phyloP scores from a whole-genome alignment of 1,140 invertebrate species.

The Macrostomum lignano region DNA sequence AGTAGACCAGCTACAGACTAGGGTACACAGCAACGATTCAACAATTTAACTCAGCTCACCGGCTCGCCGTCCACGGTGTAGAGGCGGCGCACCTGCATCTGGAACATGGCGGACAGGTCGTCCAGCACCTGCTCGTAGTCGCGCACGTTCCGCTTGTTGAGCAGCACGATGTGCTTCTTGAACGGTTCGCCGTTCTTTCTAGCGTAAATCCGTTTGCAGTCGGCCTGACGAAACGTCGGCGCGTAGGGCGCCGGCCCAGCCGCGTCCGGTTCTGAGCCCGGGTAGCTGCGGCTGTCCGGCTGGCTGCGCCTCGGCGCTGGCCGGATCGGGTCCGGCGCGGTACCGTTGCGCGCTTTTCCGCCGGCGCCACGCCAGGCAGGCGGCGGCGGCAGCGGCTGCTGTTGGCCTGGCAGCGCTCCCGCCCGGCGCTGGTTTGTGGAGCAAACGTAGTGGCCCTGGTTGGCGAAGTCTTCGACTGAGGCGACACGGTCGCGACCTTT shows the following conservation, averaged over 20 bases:
- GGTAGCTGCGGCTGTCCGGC: slow-evolving; percentile 6
- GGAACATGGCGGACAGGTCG: slow-evolving; percentile 17
- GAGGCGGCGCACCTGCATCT: slow-evolving; percentile 12
- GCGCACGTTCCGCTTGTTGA: slow-evolving; percentile 18
- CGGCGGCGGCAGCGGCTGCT: slow-evolving; percentile 17
- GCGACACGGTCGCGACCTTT: slow-evolving; percentile 12
- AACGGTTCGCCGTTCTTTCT: slow-evolving; percentile 16
- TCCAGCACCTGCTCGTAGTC: slow-evolving; percentile 20
- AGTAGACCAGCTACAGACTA: slow-evolving; percentile 1
- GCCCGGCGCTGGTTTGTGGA: slow-evolving; percentile 14
- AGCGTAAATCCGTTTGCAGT: slow-evolving; percentile 10
- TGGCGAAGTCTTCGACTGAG: slow-evolving; percentile 12
- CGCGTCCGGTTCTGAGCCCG: slow-evolving; percentile 7
- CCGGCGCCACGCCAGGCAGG: slow-evolving; percentile 13
- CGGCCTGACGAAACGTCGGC: not conserved
- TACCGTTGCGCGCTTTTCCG: slow-evolving; percentile 19
- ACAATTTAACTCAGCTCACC: slow-evolving; percentile 11
- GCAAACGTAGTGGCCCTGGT: slow-evolving; percentile 18
- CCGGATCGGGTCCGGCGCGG: not conserved
- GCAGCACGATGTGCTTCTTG: slow-evolving; percentile 12
- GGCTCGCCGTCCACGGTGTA: slow-evolving; percentile 16
- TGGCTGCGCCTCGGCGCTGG: not conserved
- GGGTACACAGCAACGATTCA: not conserved
- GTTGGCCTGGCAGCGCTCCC: slow-evolving; percentile 11
- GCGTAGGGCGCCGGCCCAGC: not conserved